These are phyloP conservation scores for Phylloscopus trochiloides DNA, from an alignment of 2,113 vertebrate genomes.

Conservation along the genomic window DNA sequence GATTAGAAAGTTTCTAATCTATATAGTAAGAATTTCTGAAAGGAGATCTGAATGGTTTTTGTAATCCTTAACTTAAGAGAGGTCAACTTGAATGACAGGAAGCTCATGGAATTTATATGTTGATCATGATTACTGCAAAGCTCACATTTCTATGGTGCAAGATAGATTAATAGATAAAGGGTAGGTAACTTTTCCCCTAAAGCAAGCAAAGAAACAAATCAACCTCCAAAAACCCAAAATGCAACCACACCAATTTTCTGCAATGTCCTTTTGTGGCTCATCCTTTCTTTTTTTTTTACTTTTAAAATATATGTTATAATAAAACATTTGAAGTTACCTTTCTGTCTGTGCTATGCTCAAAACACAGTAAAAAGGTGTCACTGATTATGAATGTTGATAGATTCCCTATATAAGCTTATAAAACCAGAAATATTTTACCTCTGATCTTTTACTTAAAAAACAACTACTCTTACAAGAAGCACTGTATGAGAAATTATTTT, in stretches of 20 bases:
- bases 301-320: not conserved
- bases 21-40: not conserved
- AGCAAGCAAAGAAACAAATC: not conserved
- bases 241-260: not conserved
- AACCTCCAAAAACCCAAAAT: not conserved
- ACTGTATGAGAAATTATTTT: not conserved
- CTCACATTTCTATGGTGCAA: not conserved
- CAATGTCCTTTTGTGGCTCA: not conserved
- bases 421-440: not conserved
- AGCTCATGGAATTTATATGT: not conserved
- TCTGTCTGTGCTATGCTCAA: not conserved
- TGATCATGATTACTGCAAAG: not conserved
- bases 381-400: not conserved
- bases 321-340: not conserved
- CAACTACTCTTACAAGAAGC: not conserved
- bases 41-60: not conserved
- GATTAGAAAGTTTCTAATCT: not conserved
- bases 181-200: not conserved
- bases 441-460: not conserved
- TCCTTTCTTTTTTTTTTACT: not conserved
- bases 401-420: not conserved
- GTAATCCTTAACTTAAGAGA: not conserved
- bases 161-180: not conserved
- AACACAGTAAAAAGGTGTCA: not conserved
- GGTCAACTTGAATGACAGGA: not conserved